Evolutionary conservation across 2,888 invertebrate genomes (phyloP), one percentile per base, ranked within the genome.

Genomic region (Pyrrhopygopsis socrates): DNA sequence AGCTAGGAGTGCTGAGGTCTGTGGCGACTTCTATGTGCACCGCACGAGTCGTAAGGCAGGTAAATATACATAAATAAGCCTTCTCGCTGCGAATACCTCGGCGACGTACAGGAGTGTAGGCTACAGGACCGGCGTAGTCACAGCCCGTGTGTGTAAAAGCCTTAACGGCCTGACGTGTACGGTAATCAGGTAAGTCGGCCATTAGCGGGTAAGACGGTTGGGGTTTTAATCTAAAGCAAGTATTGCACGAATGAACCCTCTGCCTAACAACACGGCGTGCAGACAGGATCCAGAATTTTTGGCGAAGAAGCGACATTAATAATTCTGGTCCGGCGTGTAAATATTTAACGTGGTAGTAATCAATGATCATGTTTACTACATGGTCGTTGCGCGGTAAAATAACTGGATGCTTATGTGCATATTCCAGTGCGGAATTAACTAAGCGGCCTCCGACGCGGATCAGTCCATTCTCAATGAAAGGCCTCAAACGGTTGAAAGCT

Each of bases 1-100:
- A 91, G 24, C 73, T 50, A 1, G 75, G 81, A 13, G 89, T 87
- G 20, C 73, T 80, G 20, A 91, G 68, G 34, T 88, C 88, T 0
- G 78, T 76, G 13, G 82, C 84, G 15, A 90, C 20, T 70, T 90
- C 90, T 3, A 86, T 83, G 30, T 90, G 90, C 9, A 84, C 60
- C 1, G 88, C 86, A 34, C 82, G 81, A 15, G 86, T 86, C 27
- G 78, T 74, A 24, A 90, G 34, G 24, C 87, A 89, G 0, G 77
- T 75, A 29, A 85, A 87, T 65, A 89, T 20, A 58, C 86, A 86
- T 13, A 88, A 18, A 22, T 75, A 88, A 0, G 83, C 81, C 65
- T 88, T 85, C 20, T 60, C 67, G 15, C 70, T 75, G 6, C 54
- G 58, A 22, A 81, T 58, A 22, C 87, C 87, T 8, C 87, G 77